Evolutionary conservation across 2,797 vertebrate species (phyloP).

Genomic region (Coregonus sp.): DNA sequence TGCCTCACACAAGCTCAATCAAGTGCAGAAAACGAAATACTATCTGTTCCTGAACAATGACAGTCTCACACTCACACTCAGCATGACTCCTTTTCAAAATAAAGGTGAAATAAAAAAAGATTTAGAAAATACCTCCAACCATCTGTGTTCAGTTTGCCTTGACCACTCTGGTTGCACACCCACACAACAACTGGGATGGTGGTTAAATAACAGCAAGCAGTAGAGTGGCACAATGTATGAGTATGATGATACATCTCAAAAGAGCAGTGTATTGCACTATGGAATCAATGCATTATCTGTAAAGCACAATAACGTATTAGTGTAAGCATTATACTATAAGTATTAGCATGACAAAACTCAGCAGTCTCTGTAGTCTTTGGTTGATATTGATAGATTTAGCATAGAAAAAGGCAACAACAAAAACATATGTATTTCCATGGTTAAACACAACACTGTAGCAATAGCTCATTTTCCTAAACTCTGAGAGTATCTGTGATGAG

Average conservation of each 20-base stretch:
- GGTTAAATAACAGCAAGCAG: slow-evolving; percentile 71
- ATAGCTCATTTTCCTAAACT: neutral
- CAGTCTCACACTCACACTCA: slow-evolving; percentile 37
- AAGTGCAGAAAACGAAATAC: neutral
- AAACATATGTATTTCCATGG: too few species aligned
- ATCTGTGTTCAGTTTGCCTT: slow-evolving; percentile 68
- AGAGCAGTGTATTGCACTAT: neutral
- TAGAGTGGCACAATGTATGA: slow-evolving; percentile 58
- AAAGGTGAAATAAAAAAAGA: too few species aligned
- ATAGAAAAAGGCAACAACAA: too few species aligned
- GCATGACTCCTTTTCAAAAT: too few species aligned
- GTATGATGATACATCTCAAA: neutral
- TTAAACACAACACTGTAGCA: neutral
- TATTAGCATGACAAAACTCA: neutral
- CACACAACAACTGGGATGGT: slow-evolving; percentile 64
- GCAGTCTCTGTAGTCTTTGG: neutral
- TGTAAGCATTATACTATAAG: neutral
- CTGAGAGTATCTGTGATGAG: neutral
- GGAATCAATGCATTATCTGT: neutral
- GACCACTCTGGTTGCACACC: slow-evolving; percentile 70
- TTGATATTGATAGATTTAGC: neutral
- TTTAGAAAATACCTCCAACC: slow-evolving; percentile 22
- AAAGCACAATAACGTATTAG: neutral
- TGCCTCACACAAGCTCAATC: neutral
- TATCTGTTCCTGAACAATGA: neutral